Base-by-base conservation (phyloP, 2,113 vertebrate species). In the Climacteris rufus region DNA sequence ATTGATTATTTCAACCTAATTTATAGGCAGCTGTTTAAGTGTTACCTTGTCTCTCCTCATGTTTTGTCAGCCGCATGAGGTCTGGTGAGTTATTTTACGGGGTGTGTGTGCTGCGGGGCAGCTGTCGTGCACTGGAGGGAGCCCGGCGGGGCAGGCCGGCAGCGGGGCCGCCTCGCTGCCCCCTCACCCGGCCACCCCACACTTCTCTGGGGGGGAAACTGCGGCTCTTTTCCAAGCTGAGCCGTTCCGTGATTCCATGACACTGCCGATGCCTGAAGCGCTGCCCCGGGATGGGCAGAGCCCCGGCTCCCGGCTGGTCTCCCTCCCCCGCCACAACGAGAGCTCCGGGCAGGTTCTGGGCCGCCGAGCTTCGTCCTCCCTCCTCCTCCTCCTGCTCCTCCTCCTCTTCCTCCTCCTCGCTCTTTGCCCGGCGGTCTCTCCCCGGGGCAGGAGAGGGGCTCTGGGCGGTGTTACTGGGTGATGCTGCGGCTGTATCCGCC, bases 1-100 rank as follows among this genome's bases (percentile, higher is more conserved):
- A 97, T 98, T 96, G 96, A 96, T 94, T 59, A 66, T 84, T 75
- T 84, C 91, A 45, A 87, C 63, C 90, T 96, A 96, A 95, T 97
- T 96, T 97, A 97, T 84, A 82, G 94, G 93, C 79, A 45, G 90
- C 90, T 89, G 82, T 90, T 70, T 19, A 89, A 40, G 91, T 12
- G 74, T 85, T 94, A 85, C 88, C 52, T 83, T 57, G 49, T 60
- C 60, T 89, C 39, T 66, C 56, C 18, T 49, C 87, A 31, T 40
- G 50, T 35, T 83, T 15, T 39, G 61, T 44, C 89, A 93, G 85
- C 87, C 9, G 6, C 47, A 5, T 8, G 44, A 54, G 65, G 33
- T 47, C 80, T 15, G 87, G 40, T 28, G 93, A 93, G 84, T 60
- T 74, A 50, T 30, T 39, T 74, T 5, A 35, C 1, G 71, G 5